Percentiles rank a stretch among this genome's conserved stretches.
Evolutionary conservation across 1,140 invertebrate genomes (phyloP).

Genomic region (Drosophila tropicalis): DNA sequence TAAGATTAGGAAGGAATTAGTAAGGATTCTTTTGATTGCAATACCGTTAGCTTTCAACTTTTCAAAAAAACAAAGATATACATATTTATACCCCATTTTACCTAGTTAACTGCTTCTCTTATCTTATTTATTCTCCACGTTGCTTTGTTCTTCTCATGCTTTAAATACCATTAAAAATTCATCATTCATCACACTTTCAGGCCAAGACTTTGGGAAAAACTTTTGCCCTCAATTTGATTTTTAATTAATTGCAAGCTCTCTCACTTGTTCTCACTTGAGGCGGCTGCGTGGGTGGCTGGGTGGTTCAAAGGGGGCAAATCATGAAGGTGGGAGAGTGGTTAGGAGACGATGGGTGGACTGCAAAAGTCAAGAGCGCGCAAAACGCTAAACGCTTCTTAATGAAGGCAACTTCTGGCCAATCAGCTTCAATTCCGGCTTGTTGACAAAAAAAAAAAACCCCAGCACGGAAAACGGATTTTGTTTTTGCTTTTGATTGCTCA

Average conservation of each 20-base stretch:
- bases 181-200: neutral
- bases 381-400: slow-evolving; percentile 68
- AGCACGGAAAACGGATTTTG: slow-evolving; percentile 52
- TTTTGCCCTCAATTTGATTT: slow-evolving; percentile 39
- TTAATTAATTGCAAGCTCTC: slow-evolving; percentile 49
- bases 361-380: slow-evolving; percentile 58
- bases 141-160: neutral
- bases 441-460: slow-evolving; percentile 42
- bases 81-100: neutral
- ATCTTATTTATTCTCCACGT: neutral
- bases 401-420: slow-evolving; percentile 73
- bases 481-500: slow-evolving; percentile 41
- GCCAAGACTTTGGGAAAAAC: slow-evolving; percentile 4
- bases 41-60: no score
- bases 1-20: no score
- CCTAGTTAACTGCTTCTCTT: neutral
- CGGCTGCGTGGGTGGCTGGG: neutral
- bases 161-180: slow-evolving; percentile 1
- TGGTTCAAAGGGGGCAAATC: neutral
- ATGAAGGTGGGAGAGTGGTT: neutral
- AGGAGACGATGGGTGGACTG: slow-evolving; percentile 16
- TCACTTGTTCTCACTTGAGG: neutral
- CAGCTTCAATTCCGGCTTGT: slow-evolving; percentile 41
- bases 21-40: no score
- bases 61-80: no score